Evolutionary conservation across 2,888 invertebrate species (phyloP), one percentile per base, ranked within the genome.

Genomic region (Brenthis ino): DNA sequence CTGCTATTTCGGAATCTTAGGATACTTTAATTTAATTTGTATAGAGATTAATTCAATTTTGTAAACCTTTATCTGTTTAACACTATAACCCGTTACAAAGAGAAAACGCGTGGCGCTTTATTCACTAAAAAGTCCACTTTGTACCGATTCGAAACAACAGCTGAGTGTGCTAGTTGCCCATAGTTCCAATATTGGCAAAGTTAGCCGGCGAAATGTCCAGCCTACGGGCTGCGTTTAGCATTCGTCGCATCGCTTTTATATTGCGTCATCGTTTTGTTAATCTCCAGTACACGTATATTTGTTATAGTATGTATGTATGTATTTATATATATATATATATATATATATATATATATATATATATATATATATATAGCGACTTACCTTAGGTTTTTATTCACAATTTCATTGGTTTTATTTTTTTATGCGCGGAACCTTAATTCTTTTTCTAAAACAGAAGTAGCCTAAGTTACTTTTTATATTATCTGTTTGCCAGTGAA

Each of bases 141-240:
- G 70, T 60, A 57, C 70, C 68, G 60, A 68, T 75, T 74, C 70
- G 65, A 70, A 75, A 74, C 74, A 75, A 72, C 74, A 76, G 76
- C 75, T 75, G 75, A 75, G 72, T 72, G 77, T 69, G 72, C 73
- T 67, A 71, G 74, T 74, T 75, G 69, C 67, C 69, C 66, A 74
- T 72, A 74, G 72, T 76, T 75, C 64, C 73, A 73, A 77, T 79
- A 79, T 79, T 79, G 73, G 74, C 72, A 76, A 79, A 79, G 76
- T 78, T 79, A 61, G 67, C 60, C 72, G 72, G 73, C 76, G 71
- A 76, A 69, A 72, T 71, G 67, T 70, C 64, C 68, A 71, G 67
- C 71, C 74, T 70, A 74, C 48, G 48, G 58, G 24, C 51, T 63
- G 37, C 70, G 72, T 75, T 77, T 68, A 72, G 73, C 71, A 66